Conservation (phyloP, 53 echinoderm and acorn worm species). For the Temnopleurus reevesii region DNA sequence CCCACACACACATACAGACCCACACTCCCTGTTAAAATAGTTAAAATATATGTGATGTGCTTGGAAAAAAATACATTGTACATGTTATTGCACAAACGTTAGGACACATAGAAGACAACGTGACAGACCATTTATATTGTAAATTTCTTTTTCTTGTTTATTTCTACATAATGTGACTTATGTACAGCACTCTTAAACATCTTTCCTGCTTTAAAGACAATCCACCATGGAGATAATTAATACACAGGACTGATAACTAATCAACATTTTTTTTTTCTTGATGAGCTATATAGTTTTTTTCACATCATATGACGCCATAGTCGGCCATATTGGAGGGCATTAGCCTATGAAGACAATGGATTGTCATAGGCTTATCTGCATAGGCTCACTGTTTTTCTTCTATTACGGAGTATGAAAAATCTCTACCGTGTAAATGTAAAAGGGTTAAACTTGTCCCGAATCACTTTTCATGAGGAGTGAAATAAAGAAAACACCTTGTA, state of each 20-base stretch:
- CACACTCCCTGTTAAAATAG: no score
- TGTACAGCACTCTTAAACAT: constrained; percentile 33
- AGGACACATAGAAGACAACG: neutral
- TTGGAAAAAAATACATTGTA: no score
- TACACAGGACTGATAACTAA: neutral
- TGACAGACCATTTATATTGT: constrained; percentile 1
- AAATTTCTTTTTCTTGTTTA: constrained; percentile 38
- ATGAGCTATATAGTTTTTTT: neutral
- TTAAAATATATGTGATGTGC: no score
- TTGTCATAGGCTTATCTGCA: neutral
- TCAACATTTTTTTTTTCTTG: neutral
- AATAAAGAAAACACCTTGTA: no score
- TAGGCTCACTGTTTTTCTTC: neutral
- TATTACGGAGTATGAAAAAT: neutral
- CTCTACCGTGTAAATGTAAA: neutral
- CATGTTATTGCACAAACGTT: no score
- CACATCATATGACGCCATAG: no score
- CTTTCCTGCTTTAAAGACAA: no score
- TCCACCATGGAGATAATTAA: no score
- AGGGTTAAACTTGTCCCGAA: neutral
- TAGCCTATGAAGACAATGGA: no score
- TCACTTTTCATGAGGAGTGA: no score
- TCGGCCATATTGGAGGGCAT: no score
- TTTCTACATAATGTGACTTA: constrained; percentile 22
- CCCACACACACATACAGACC: no score